Base-by-base conservation (phyloP, 2,888 invertebrate species). In the Diogma glabrata region DNA sequence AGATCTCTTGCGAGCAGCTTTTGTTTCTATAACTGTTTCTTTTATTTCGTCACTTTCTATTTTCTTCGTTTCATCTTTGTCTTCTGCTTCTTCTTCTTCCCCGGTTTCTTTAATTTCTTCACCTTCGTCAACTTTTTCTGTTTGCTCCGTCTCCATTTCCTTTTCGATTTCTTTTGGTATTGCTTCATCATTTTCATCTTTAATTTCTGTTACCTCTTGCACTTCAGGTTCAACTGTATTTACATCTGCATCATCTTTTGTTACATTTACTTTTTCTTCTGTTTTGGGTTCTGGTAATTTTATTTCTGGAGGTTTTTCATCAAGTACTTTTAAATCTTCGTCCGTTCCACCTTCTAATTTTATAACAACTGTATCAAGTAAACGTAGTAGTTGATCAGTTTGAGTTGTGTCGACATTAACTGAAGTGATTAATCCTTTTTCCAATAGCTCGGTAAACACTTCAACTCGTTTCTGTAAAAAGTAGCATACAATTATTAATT, bases 341-440 rank as follows among this genome's bases (percentile, higher is more conserved):
- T 90, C 89, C 0, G 82, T 82, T 1, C 90, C 91, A 17, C 95
- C 97, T 72, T 99, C 97, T 40, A 99, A 74, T 67, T 92, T 89
- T 55, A 99, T 93, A 6, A 99, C 97, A 38, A 93, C 95, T 51
- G 95, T 89, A 68, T 99, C 99, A 53, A 99, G 76, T 9, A 99
- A 73, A 58, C 87, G 84, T 47, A 96, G 78, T 49, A 99, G 72
- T 52, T 83, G 79, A 50, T 86, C 87, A 0, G 83, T 79, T 67
- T 90, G 87, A 51, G 86, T 86, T 33, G 87, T 83, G 65, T 99
- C 97, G 1, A 96, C 81, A 2, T 84, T 77, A 1, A 90, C 82
- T 58, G 76, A 79, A 53, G 86, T 84, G 46, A 96, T 74, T 58
- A 82, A 79, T 3, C 79, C 84, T 33, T 73, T 74, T 2, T 84